A percentile compares a stretch with the other conserved stretches of the same genome.
Evolutionary conservation across 2,797 vertebrate genomes (phyloP).

Genomic region (Myotis daubentonii): DNA sequence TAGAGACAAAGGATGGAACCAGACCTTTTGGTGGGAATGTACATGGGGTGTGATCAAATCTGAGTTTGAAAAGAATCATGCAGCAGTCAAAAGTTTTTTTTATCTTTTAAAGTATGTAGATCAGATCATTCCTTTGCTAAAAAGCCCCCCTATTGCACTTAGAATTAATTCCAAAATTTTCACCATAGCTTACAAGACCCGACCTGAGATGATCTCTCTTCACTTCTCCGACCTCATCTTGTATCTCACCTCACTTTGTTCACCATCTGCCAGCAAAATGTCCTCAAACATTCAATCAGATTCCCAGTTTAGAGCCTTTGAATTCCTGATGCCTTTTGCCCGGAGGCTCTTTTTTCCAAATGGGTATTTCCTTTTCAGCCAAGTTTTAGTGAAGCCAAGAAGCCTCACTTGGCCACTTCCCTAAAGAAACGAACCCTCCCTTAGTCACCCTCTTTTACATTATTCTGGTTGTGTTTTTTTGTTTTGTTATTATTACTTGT

Average conservation of each 20-base stretch:
- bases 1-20: neutral
- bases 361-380: neutral
- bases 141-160: neutral
- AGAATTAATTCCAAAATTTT: neutral
- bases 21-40: neutral
- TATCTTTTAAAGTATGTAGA: neutral
- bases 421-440: neutral
- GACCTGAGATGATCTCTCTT: neutral
- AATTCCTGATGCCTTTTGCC: neutral
- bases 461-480: neutral
- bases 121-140: neutral
- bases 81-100: neutral
- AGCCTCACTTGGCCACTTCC: neutral
- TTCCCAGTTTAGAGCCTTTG: neutral
- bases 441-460: neutral
- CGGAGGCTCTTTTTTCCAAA: neutral
- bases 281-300: neutral
- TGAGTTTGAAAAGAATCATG: neutral
- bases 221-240: neutral
- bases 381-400: neutral
- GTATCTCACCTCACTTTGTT: no score
- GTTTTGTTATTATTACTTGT: neutral
- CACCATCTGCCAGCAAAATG: neutral
- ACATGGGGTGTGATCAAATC: neutral
- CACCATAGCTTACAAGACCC: neutral